Base-by-base conservation (phyloP, 2,113 vertebrate genomes). In the Blennius ocellaris region DNA sequence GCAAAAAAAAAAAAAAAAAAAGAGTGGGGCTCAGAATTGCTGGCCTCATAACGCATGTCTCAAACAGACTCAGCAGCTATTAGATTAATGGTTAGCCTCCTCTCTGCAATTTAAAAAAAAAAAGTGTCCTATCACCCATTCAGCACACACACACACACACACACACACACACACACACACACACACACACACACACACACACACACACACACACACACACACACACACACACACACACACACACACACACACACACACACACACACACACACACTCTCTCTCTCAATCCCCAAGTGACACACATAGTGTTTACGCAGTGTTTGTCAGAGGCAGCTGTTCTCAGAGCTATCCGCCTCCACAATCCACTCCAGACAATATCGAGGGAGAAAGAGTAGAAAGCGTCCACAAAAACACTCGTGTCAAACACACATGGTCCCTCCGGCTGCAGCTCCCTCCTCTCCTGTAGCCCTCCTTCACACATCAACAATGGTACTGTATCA, bases 251-350 rank as follows among this genome's bases (percentile, higher is more conserved):
- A 57, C 76, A 73, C 59, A 69, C 51, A 73, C 39, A 75, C 15
- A 55, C 55, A 66, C 52, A 65, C 41, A 54, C 30, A 61, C 15
- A 47, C 38, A 56, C 15, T 58, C 39, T 62, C 67, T 45, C 71
- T 59, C 67, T 69, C 74, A 83, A 79, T 73, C 85, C 73, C 73
- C 59, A 47, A 84, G 69, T 76, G 66, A 80, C 89, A 87, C 77
- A 78, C 73, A 76, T 48, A 82, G 68, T 85, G 62, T 83, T 84
- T 77, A 69, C 69, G 11, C 70, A 72, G 74, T 74, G 81, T 88
- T 84, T 90, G 87, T 92, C 90, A 84, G 82, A 84, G 84, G 87
- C 89, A 92, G 90, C 90, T 92, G 90, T 82, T 87, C 82, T 86
- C 77, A 65, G 76, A 85, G 85, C 84, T 62, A n/a, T n/a, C 79